A percentile compares a stretch with the other conserved stretches of the same genome.
Conservation (phyloP, 2,888 invertebrate species). For the Hypomecis atomaria region DNA sequence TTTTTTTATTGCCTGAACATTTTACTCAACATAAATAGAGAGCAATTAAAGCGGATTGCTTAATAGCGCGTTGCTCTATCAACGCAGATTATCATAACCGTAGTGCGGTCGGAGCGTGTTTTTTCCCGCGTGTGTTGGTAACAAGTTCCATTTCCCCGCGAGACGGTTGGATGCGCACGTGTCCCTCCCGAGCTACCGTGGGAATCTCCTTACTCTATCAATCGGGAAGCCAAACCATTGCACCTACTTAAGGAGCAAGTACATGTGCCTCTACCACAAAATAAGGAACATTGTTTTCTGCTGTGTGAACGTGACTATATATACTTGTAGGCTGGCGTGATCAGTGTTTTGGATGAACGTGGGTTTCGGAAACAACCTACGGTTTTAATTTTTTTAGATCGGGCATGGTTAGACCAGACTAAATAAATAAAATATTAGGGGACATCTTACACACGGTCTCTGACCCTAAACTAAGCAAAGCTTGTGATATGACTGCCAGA, state of each 20-base stretch:
- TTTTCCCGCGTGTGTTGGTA: conserved; percentile 35
- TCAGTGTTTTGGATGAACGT: not conserved
- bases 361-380: not conserved
- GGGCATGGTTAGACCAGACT: too few species aligned
- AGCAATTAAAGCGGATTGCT: conserved; percentile 3
- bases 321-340: too few species aligned
- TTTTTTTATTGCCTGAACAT: not conserved
- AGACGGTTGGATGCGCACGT: conserved; percentile 53
- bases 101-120: conserved; percentile 18
- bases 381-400: too few species aligned
- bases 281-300: not conserved
- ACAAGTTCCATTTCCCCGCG: conserved; percentile 36
- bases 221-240: conserved; percentile 10
- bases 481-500: too few species aligned
- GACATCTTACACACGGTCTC: too few species aligned
- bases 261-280: conserved; percentile 2
- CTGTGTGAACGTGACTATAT: too few species aligned
- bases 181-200: conserved; percentile 41
- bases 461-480: too few species aligned
- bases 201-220: conserved; percentile 26
- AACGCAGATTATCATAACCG: conserved; percentile 13
- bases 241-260: not conserved
- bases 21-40: not conserved
- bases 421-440: too few species aligned
- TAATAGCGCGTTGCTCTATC: conserved; percentile 6